Percentiles rank a stretch among this genome's conserved stretches.
These are phyloP conservation scores for Dryobota labecula DNA, from an alignment of 2,888 invertebrate genomes.

Conservation along the genomic window DNA sequence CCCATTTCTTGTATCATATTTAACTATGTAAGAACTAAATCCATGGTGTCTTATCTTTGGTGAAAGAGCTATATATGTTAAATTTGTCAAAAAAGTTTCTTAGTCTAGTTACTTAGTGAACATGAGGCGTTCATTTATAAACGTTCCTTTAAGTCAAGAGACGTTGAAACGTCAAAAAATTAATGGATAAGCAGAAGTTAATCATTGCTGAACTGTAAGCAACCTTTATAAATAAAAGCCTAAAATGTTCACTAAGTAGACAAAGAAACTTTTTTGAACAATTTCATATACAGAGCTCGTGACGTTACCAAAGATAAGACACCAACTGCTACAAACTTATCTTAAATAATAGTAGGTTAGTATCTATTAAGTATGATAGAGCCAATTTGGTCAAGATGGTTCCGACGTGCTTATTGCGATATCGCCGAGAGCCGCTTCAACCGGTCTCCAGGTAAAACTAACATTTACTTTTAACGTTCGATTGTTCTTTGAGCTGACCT, in stretches of 20 bases:
- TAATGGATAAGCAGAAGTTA: background rate
- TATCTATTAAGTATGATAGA: constrained; percentile 16
- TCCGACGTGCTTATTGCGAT: constrained; percentile 17
- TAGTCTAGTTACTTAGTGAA: background rate
- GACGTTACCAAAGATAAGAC: background rate
- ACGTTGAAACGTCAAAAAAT: too few species aligned
- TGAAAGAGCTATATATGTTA: background rate
- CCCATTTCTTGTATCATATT: background rate
- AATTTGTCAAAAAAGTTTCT: background rate
- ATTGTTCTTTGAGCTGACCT: constrained; percentile 54
- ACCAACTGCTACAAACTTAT: background rate
- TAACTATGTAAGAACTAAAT: background rate
- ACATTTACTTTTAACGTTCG: constrained; percentile 53
- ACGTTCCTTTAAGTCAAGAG: background rate
- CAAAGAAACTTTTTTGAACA: background rate
- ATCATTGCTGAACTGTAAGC: background rate
- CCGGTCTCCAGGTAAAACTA: constrained; percentile 48
- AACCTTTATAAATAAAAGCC: background rate
- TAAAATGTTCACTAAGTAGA: background rate
- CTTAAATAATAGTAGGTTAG: background rate
- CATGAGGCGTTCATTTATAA: background rate
- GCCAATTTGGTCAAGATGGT: constrained; percentile 37
- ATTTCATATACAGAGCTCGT: background rate
- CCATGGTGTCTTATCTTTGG: background rate
- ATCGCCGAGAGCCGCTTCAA: constrained; percentile 27